Base-by-base conservation (phyloP, 1,140 invertebrate species). In the Spodoptera litura region DNA sequence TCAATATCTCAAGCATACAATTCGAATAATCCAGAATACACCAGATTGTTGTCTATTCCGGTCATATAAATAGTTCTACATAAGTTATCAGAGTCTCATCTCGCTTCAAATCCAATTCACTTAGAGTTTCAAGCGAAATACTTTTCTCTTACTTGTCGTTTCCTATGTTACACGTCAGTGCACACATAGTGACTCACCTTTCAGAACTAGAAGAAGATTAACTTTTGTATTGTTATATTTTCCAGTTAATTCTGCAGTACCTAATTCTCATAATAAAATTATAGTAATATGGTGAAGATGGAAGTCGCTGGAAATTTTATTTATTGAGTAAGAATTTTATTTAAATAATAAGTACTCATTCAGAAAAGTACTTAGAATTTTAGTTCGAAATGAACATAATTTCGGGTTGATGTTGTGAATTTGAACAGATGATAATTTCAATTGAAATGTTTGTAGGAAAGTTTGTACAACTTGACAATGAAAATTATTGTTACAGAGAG, bases 91-190 rank as follows among this genome's bases (percentile, higher is more conserved):
- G 68, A 56, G 13, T 38, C 31, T 13, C 52, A 20, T 55, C 52
- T 38, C 53, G 53, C 25, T 56, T 55, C 68, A 56, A 71, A 71
- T 71, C 13, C 27, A 71, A 71, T 71, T 71, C 68, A 38, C 68
- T 56, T 71, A 38, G 66, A 71, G 52, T 71, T 55, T 71, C 27
- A 56, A 71, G 68, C 20, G 68, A 71, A 71, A 71, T 71, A 71
- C 68, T 71, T 71, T 71, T 71, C 51, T 71, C 27, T 6, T 56
- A 38, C 52, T 70, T 53, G 49, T 56, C 68, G 52, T 55, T 55
- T 71, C 8, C 20, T 56, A 35, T 38, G 68, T 71, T 70, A 71
- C 52, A 71, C 68, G 44, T 55, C n/a, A 38, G 68, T 71, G 27
- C 52, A 71, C 44, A 52, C 12, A 71, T 38, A 71, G 4, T 15